Evolutionary conservation across 2,113 vertebrate genomes (phyloP).

Genomic region (Solenodon paradoxus): DNA sequence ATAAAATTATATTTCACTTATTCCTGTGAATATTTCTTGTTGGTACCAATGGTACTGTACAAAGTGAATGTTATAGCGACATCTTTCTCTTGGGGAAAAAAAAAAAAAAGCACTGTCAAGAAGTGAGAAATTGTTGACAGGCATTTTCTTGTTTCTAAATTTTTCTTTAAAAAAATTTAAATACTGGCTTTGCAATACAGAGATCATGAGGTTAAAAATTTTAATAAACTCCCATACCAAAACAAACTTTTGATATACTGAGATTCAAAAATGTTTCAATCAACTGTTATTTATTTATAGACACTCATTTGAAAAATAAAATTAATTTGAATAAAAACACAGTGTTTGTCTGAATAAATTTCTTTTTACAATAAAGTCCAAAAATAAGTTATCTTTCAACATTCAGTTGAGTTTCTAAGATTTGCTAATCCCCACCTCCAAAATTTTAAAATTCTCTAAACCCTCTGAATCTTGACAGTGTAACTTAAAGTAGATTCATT

Average conservation of each 20-base stretch:
- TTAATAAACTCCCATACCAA: conserved; percentile 17
- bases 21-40: conserved; percentile 86
- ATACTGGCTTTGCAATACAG: not conserved
- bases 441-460: not conserved
- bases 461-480: conserved; percentile 70
- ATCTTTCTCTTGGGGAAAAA: conserved; percentile 69
- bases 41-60: conserved; percentile 86
- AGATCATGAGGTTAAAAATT: not conserved
- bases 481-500: conserved; percentile 62
- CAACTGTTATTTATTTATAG: not conserved
- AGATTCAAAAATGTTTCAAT: conserved; percentile 6
- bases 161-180: conserved; percentile 23
- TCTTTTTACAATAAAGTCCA: not conserved
- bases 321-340: not conserved
- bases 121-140: conserved; percentile 9
- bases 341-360: not conserved
- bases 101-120: conserved; percentile 68
- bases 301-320: not conserved
- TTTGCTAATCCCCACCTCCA: not conserved
- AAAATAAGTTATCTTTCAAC: conserved; percentile 1
- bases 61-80: conserved; percentile 79
- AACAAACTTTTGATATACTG: not conserved
- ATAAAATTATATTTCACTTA: conserved; percentile 83
- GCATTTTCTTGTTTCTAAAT: conserved; percentile 58
- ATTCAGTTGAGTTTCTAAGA: conserved; percentile 31